Evolutionary conservation across 2,797 vertebrate genomes (phyloP).

Genomic region (Betta splendens): DNA sequence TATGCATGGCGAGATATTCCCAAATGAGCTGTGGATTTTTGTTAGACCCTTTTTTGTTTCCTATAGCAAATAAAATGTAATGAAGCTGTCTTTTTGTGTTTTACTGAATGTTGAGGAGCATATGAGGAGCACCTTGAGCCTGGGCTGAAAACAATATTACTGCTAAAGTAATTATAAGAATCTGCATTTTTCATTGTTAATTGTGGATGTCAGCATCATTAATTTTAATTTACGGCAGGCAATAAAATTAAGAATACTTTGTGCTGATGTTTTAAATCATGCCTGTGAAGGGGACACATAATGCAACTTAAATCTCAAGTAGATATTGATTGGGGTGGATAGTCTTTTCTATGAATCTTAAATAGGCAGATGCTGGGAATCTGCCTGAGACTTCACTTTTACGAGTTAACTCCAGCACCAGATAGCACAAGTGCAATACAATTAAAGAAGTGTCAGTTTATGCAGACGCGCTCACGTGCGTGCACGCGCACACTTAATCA

Average conservation of each 20-base stretch:
- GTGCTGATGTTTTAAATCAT: conserved; percentile 99
- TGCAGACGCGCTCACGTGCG: conserved; percentile 24
- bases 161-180: conserved; percentile 99
- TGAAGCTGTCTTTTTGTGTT: conserved; percentile 99
- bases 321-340: conserved; percentile 88
- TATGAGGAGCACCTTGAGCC: conserved; percentile 96
- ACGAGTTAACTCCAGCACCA: conserved; percentile 76
- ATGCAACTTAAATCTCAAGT: conserved; percentile 87
- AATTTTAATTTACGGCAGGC: conserved; percentile 99
- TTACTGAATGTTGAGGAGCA: conserved; percentile 96
- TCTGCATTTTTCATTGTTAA: conserved; percentile 99
- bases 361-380: conserved; percentile 83
- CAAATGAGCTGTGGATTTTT: conserved; percentile 99
- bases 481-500: conserved; percentile 48
- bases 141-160: conserved; percentile 98
- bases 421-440: conserved; percentile 76
- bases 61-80: conserved; percentile 99
- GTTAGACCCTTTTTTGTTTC: conserved; percentile 88
- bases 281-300: conserved; percentile 87
- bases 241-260: conserved; percentile 99
- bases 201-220: conserved; percentile 99
- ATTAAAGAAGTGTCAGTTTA: conserved; percentile 78
- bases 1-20: conserved; percentile 99
- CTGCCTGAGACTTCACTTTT: conserved; percentile 86
- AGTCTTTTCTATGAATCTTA: conserved; percentile 88